These are phyloP conservation scores for Suricata suricatta DNA, from an alignment of 2,113 vertebrate species.

Conservation along the genomic window DNA sequence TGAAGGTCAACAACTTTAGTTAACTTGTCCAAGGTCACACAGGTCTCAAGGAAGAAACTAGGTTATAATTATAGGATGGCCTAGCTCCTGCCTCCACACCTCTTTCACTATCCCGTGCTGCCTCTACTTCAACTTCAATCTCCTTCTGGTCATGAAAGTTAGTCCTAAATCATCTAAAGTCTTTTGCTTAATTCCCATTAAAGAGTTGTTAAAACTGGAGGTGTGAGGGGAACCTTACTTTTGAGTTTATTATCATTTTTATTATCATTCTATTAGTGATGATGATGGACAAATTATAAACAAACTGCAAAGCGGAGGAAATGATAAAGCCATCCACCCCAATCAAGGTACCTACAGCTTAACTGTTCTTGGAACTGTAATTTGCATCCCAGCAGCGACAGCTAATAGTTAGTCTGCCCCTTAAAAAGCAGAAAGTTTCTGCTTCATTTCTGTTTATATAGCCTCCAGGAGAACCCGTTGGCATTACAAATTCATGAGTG, in stretches of 20 bases:
- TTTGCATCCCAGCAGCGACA: neutral
- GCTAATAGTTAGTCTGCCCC: neutral
- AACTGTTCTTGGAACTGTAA: neutral
- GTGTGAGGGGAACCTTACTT: neutral
- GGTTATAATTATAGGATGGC: neutral
- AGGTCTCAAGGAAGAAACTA: neutral
- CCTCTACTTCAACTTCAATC: neutral
- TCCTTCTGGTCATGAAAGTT: neutral
- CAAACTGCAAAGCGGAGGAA: neutral
- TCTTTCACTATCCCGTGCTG: neutral
- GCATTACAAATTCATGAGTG: neutral
- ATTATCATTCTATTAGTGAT: neutral
- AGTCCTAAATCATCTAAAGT: neutral
- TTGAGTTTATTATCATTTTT: neutral
- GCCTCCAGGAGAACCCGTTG: conserved; percentile 6
- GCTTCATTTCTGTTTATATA: neutral
- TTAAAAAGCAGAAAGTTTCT: neutral
- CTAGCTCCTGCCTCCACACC: neutral
- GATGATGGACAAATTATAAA: neutral
- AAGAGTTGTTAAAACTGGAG: neutral
- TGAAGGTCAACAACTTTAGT: neutral
- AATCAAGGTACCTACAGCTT: neutral
- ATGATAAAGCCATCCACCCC: neutral
- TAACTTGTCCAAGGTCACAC: neutral
- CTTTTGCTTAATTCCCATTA: neutral